These are phyloP conservation scores for Burhinus bistriatus DNA, from an alignment of 2,113 vertebrate species.

Conservation along the genomic window DNA sequence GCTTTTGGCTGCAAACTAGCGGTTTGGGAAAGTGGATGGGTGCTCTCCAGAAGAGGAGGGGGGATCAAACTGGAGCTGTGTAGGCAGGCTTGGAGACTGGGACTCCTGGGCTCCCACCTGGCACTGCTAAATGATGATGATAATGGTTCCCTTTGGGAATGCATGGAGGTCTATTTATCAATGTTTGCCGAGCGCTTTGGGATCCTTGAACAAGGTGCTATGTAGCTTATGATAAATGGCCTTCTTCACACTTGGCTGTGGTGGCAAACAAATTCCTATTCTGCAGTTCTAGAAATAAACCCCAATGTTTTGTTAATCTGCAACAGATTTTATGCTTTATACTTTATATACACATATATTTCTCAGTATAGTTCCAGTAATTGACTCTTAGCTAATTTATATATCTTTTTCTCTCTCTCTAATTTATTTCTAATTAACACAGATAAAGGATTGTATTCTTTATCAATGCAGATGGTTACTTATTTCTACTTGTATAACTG, in stretches of 20 bases:
- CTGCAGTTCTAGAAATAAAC: not conserved
- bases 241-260: not conserved
- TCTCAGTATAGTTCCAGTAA: not conserved
- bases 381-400: not conserved
- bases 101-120: not conserved
- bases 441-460: not conserved
- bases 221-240: not conserved
- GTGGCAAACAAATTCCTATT: not conserved
- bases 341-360: not conserved
- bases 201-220: not conserved
- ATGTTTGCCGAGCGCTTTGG: not conserved
- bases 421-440: constrained; percentile 6
- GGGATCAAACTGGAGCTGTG: not conserved
- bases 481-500: not conserved
- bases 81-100: not conserved
- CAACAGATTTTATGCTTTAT: not conserved
- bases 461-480: not conserved
- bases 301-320: not conserved
- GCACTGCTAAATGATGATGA: not conserved
- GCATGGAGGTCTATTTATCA: not conserved
- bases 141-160: not conserved
- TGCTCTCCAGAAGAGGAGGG: not conserved
- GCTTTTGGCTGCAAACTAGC: not conserved
- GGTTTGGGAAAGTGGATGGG: not conserved
- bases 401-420: not conserved